These are phyloP conservation scores for Rhinichthys klamathensis DNA, from an alignment of 2,113 vertebrate species.

Conservation along the genomic window DNA sequence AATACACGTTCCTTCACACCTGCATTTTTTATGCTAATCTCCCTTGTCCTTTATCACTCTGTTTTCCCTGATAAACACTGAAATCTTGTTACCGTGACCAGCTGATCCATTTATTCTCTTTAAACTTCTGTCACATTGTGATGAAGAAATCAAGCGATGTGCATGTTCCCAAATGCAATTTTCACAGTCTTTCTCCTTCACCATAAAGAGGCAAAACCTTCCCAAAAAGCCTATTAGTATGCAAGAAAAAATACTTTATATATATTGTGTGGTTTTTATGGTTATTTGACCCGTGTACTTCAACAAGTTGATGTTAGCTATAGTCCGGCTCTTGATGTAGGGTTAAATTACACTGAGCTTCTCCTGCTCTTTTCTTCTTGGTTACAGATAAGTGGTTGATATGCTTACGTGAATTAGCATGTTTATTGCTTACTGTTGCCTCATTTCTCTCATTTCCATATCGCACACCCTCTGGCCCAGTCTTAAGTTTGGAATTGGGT, in stretches of 20 bases:
- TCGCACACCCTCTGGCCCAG: constrained; percentile 61
- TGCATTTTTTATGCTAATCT: constrained; percentile 47
- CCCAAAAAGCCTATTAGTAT: not conserved
- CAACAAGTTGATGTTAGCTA: not conserved
- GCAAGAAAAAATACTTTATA: not conserved
- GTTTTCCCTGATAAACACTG: constrained; percentile 43
- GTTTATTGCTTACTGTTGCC: constrained; percentile 77
- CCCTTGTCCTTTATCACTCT: constrained; percentile 30
- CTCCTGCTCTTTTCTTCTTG: constrained; percentile 30
- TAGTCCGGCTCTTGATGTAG: not conserved
- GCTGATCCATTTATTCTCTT: constrained; percentile 48
- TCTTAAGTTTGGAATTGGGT: constrained; percentile 70
- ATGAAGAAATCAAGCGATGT: constrained; percentile 48
- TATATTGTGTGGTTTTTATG: not conserved
- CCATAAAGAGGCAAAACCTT: not conserved
- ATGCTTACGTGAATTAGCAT: constrained; percentile 75
- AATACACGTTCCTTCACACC: constrained; percentile 2
- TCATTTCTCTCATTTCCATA: constrained; percentile 74
- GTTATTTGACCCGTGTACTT: not conserved
- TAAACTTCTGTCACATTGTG: constrained; percentile 44
- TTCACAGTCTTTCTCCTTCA: not conserved
- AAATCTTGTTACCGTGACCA: constrained; percentile 40
- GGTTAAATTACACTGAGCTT: constrained; percentile 29
- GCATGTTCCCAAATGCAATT: constrained; percentile 15
- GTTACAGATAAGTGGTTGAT: constrained; percentile 69